Percentiles rank a stretch among this genome's conserved stretches.
Evolutionary conservation across 2,888 invertebrate species (phyloP).

Genomic region (Anoncus sp.): DNA sequence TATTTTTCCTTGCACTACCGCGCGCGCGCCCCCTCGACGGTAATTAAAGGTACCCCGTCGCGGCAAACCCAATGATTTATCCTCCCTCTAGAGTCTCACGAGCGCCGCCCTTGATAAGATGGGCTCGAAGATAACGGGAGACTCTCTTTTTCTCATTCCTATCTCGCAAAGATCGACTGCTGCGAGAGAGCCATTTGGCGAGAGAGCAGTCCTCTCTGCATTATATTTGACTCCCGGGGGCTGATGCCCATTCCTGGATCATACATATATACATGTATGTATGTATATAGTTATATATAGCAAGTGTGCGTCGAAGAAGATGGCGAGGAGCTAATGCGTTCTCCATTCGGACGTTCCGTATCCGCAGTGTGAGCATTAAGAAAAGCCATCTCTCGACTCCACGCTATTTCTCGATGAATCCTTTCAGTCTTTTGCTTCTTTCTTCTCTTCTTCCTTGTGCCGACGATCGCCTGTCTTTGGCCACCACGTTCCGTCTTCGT

Average conservation of each 20-base stretch:
- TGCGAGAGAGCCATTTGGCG: conserved; percentile 55
- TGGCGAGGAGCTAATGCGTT: conserved; percentile 60
- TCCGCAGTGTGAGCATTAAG: conserved; percentile 54
- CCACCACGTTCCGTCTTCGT: conserved; percentile 33
- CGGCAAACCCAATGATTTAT: conserved; percentile 77
- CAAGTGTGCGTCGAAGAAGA: conserved; percentile 48
- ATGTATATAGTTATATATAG: conserved; percentile 14
- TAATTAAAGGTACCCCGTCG: conserved; percentile 79
- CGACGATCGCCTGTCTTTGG: not conserved
- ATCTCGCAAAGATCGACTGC: conserved; percentile 62
- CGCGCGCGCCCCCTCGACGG: conserved; percentile 67
- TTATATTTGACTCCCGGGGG: conserved; percentile 61
- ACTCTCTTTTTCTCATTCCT: conserved; percentile 44
- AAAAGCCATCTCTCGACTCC: conserved; percentile 46
- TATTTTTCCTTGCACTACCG: conserved; percentile 74
- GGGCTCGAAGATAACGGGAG: conserved; percentile 67
- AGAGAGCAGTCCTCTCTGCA: conserved; percentile 44
- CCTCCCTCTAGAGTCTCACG: conserved; percentile 66
- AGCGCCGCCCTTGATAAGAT: conserved; percentile 77
- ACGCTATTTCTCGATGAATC: conserved; percentile 47
- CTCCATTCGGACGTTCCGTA: conserved; percentile 53
- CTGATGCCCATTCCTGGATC: conserved; percentile 33
- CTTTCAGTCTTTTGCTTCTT: conserved; percentile 42
- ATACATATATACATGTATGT: conserved; percentile 8
- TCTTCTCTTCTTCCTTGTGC: conserved; percentile 36